phyloP scores from a whole-genome alignment of 2,797 vertebrate genomes.

The Lepus townsendii region DNA sequence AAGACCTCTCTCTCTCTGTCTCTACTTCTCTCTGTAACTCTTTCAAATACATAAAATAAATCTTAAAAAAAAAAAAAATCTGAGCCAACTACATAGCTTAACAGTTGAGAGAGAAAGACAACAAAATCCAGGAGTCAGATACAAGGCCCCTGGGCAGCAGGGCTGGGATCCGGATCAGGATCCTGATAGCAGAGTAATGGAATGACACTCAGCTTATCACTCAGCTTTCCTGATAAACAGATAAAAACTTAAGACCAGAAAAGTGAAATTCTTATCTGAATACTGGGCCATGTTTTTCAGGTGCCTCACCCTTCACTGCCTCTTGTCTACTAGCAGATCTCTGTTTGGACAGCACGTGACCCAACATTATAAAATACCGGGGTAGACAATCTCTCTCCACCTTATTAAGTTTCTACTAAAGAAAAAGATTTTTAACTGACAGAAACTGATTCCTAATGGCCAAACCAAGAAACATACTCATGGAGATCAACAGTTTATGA shows the following conservation, averaged over 20 bases:
- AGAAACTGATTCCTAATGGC: not conserved
- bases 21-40: too few species aligned
- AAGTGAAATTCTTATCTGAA: constrained; percentile 20
- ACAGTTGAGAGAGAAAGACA: not conserved
- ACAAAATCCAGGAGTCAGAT: not conserved
- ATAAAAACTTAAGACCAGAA: not conserved
- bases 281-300: not conserved
- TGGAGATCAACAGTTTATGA: not conserved
- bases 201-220: not conserved
- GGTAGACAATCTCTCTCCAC: not conserved
- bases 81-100: not conserved
- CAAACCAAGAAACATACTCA: constrained; percentile 30
- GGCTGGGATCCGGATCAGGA: not conserved
- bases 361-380: not conserved
- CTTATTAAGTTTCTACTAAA: constrained; percentile 19
- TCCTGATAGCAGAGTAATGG: too few species aligned
- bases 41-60: too few species aligned
- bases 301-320: not conserved
- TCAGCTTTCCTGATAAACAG: not conserved
- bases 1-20: too few species aligned
- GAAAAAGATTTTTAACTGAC: constrained; percentile 7
- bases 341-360: not conserved
- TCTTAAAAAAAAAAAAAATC: not conserved
- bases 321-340: not conserved
- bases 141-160: too few species aligned